Conservation (phyloP, 2,113 vertebrate genomes). For the Salvelinus sp. region DNA sequence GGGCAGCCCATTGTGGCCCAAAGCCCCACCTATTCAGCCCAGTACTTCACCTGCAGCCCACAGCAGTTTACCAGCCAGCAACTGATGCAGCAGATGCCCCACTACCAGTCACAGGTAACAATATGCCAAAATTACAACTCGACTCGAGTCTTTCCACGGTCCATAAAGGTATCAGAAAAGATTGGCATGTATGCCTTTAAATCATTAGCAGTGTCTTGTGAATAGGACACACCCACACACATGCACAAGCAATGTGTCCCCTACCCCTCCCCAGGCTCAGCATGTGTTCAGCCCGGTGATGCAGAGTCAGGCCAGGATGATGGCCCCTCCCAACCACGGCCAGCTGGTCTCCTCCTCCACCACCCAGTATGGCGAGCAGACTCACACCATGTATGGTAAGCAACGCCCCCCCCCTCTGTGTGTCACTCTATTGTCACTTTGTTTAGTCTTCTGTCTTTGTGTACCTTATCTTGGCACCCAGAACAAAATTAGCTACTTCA, state of each 20-base stretch:
- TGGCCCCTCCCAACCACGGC: constrained; percentile 88
- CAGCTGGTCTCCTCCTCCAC: constrained; percentile 88
- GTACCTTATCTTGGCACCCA: too few species aligned
- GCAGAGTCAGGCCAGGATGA: constrained; percentile 92
- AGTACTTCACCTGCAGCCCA: constrained; percentile 94
- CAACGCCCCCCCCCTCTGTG: constrained; percentile 5
- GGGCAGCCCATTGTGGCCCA: constrained; percentile 93
- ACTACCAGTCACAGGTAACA: constrained; percentile 94
- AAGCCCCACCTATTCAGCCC: constrained; percentile 88
- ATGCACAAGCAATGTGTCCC: neutral
- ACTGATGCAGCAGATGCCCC: constrained; percentile 79
- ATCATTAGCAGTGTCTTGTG: too few species aligned
- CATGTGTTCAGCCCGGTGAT: constrained; percentile 96
- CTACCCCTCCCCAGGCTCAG: constrained; percentile 79
- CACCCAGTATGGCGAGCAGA: constrained; percentile 95
- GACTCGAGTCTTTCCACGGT: too few species aligned
- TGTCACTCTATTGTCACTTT: neutral
- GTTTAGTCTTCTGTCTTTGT: too few species aligned
- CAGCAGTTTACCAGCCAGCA: constrained; percentile 96
- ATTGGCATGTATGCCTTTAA: too few species aligned
- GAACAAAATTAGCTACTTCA: too few species aligned
- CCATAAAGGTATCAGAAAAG: too few species aligned
- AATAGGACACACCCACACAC: too few species aligned
- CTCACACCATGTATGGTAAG: constrained; percentile 99
- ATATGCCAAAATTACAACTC: too few species aligned